Evolutionary conservation across 35 echinoderm and acorn worm species (phyloP).

Genomic region (Ophioderma brevispina): DNA sequence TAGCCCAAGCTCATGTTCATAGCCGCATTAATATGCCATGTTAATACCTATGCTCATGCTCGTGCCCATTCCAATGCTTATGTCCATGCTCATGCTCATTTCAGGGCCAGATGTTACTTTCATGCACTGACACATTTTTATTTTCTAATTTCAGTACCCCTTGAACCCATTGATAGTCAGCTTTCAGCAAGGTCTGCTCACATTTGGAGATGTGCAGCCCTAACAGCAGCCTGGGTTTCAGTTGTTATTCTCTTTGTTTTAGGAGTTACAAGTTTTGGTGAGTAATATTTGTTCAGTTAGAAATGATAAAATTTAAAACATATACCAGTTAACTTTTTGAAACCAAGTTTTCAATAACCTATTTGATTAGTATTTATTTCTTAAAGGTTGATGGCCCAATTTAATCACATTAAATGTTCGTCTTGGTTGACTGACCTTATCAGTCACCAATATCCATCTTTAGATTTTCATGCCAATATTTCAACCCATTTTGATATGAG

Average conservation of each 20-base stretch:
- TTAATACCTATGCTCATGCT: neutral
- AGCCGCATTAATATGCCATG: neutral
- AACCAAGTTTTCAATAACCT: too few species aligned
- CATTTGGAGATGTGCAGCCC: neutral
- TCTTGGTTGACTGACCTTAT: too few species aligned
- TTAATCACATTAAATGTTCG: too few species aligned
- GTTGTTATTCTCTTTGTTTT: neutral
- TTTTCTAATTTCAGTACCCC: neutral
- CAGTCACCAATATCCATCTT: too few species aligned
- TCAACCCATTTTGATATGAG: too few species aligned
- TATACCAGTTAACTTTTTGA: too few species aligned
- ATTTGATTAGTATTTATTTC: too few species aligned
- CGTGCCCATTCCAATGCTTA: neutral
- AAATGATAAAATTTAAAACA: neutral
- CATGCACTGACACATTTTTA: neutral
- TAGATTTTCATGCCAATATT: too few species aligned
- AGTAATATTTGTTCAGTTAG: neutral
- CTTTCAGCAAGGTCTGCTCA: neutral
- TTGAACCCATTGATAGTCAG: neutral
- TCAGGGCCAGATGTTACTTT: neutral
- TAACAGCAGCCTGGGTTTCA: neutral
- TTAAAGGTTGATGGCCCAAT: too few species aligned
- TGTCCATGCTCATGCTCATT: neutral
- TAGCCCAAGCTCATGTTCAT: neutral
- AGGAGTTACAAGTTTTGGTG: neutral